Evolutionary conservation across 2,113 vertebrate species (phyloP).

Genomic region (Mesembrinibis cayennensis): DNA sequence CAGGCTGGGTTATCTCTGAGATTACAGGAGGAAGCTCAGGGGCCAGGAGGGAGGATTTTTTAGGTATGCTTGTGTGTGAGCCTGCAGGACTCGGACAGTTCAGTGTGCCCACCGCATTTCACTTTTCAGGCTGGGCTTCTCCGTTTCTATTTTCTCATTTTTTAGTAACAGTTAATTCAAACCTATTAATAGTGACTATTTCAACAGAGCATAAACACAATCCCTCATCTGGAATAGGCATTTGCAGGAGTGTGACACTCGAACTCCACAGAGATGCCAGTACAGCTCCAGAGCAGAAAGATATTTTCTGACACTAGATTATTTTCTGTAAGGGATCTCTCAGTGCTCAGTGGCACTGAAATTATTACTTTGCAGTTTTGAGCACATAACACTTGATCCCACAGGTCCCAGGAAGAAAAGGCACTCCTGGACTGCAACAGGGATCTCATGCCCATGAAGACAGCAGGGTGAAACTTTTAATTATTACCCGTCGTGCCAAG

Average conservation of each 20-base stretch:
- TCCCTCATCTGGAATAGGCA: neutral
- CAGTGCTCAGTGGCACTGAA: neutral
- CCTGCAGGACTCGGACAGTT: neutral
- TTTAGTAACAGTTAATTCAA: neutral
- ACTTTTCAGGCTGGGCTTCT: neutral
- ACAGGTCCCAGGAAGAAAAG: neutral
- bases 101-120: fast-evolving
- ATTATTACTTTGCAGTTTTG: neutral
- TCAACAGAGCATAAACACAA: neutral
- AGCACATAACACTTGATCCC: neutral
- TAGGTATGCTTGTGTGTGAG: neutral
- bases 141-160: neutral
- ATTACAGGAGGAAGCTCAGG: neutral
- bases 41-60: neutral
- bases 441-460: neutral
- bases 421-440: neutral
- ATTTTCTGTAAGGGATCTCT: neutral
- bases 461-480: neutral
- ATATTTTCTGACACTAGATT: neutral
- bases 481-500: neutral
- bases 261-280: neutral
- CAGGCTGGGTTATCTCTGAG: neutral
- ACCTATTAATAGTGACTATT: neutral
- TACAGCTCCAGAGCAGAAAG: neutral
- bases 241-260: neutral